Evolutionary conservation across 2,797 vertebrate genomes (phyloP).

Genomic region (Ceyx erithaca): DNA sequence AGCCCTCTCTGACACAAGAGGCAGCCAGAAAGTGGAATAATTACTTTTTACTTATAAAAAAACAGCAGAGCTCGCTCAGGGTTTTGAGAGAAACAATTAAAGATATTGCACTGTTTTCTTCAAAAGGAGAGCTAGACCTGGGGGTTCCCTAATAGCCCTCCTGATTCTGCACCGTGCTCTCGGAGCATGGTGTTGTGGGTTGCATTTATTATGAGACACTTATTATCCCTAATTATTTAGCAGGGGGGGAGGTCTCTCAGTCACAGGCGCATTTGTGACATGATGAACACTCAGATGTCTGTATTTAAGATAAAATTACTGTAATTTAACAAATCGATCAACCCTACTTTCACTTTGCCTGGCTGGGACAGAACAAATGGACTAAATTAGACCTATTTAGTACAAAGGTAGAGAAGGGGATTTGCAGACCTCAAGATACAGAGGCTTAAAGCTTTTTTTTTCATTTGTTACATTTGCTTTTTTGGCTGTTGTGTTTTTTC

Average conservation of each 20-base stretch:
- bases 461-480: too few species aligned
- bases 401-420: neutral
- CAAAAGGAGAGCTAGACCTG: conserved; percentile 40
- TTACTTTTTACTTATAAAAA: conserved; percentile 34
- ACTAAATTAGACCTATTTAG: conserved; percentile 57
- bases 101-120: conserved; percentile 49
- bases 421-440: neutral
- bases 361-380: conserved; percentile 68
- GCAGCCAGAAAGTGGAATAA: conserved; percentile 20
- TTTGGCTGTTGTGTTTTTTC: neutral
- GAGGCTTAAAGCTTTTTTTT: neutral
- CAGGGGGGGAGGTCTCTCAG: conserved; percentile 75
- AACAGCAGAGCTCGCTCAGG: conserved; percentile 32
- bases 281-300: conserved; percentile 77
- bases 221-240: conserved; percentile 76
- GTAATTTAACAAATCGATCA: conserved; percentile 84
- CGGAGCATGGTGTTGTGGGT: conserved; percentile 29
- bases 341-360: conserved; percentile 60
- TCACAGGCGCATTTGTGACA: conserved; percentile 72
- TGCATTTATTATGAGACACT: conserved; percentile 76
- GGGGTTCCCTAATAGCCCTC: conserved; percentile 62
- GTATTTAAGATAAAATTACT: conserved; percentile 84
- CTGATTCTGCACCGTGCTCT: neutral
- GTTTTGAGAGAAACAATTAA: conserved; percentile 60
- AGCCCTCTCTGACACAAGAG: conserved; percentile 6